Evolutionary conservation across 1,140 invertebrate genomes (phyloP).

Genomic region (Nixonia krombeini): DNA sequence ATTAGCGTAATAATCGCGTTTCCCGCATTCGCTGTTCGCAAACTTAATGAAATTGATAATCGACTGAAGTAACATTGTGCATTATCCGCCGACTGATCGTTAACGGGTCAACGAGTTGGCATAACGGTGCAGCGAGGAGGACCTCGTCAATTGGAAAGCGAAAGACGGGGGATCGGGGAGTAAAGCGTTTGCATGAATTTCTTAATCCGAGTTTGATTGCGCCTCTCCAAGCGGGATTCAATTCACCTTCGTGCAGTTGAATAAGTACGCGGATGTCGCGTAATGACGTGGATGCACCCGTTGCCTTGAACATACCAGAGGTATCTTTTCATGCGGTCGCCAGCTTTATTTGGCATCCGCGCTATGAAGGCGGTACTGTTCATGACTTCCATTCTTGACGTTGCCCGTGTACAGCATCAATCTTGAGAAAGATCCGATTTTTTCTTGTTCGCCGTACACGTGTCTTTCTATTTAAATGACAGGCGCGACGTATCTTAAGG

Average conservation of each 20-base stretch:
- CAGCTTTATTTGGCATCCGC: constrained; percentile 47
- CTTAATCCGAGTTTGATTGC: constrained; percentile 25
- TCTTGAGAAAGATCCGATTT: constrained; percentile 5
- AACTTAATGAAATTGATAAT: too few species aligned
- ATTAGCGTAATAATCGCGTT: too few species aligned
- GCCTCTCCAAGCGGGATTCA: too few species aligned
- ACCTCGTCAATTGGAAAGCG: too few species aligned
- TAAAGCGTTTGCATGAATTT: constrained; percentile 11
- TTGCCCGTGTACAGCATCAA: constrained; percentile 6
- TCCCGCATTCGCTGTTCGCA: too few species aligned
- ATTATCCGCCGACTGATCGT: too few species aligned
- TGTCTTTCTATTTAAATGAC: neutral
- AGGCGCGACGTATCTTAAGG: too few species aligned
- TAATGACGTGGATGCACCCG: constrained; percentile 44
- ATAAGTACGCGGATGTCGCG: constrained; percentile 42
- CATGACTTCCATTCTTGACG: constrained; percentile 45
- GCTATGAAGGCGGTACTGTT: constrained; percentile 45
- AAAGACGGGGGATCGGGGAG: constrained; percentile 1
- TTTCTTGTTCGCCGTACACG: neutral
- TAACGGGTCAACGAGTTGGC: too few species aligned
- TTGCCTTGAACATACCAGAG: constrained; percentile 50
- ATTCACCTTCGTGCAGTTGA: constrained; percentile 40
- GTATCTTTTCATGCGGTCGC: constrained; percentile 42
- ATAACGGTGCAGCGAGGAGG: too few species aligned
- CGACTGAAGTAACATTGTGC: too few species aligned